Evolutionary conservation across 2,113 vertebrate genomes (phyloP).

Genomic region (Leptocoma aspasia): DNA sequence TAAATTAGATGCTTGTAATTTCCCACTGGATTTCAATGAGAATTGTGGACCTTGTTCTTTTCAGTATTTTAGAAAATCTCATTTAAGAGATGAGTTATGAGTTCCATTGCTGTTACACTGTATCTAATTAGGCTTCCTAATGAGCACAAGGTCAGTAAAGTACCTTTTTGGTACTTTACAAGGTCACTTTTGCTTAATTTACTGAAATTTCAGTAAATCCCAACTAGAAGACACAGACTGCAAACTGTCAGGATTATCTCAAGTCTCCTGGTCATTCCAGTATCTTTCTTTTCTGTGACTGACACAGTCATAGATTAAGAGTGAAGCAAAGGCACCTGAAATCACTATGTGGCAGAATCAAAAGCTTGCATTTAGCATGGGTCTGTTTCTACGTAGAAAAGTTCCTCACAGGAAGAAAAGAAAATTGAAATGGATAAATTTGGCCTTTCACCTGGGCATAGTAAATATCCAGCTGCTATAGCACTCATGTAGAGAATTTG

Average conservation of each 20-base stretch:
- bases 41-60: fast-evolving
- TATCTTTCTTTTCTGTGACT: not conserved
- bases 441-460: not conserved
- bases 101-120: not conserved
- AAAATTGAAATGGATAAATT: not conserved
- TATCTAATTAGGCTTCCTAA: not conserved
- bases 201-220: not conserved
- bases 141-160: not conserved
- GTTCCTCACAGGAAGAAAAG: not conserved
- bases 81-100: not conserved
- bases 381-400: not conserved
- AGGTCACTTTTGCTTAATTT: too few species aligned
- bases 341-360: not conserved
- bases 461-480: not conserved
- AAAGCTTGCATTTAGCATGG: not conserved
- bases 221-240: not conserved
- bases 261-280: not conserved
- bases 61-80: not conserved
- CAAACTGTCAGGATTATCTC: not conserved
- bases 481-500: not conserved
- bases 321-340: not conserved
- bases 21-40: not conserved
- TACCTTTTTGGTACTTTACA: too few species aligned
- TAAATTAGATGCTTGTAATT: not conserved
- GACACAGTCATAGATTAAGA: not conserved